Percentiles rank a stretch among this genome's conserved stretches.
phyloP scores from a whole-genome alignment of 2,888 invertebrate species.

The Liodrosophila aerea region DNA sequence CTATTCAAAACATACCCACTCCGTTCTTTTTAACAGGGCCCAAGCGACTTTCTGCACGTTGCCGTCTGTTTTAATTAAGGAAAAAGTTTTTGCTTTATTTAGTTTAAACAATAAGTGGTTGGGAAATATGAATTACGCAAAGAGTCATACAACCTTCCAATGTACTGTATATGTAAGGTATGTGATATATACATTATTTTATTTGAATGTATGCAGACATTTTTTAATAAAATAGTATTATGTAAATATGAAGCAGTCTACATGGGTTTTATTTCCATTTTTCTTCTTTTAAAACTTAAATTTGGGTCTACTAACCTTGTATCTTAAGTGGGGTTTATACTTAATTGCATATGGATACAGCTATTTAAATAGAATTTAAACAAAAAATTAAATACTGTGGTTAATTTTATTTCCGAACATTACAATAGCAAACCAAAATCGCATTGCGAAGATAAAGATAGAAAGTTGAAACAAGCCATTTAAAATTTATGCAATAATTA shows the following conservation, averaged over 20 bases:
- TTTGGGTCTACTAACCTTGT: constrained; percentile 9
- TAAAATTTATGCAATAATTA: no score
- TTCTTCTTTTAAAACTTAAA: constrained; percentile 12
- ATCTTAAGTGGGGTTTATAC: no score
- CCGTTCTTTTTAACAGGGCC: neutral
- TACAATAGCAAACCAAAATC: no score
- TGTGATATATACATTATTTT: neutral
- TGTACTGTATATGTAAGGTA: neutral
- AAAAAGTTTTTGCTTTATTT: constrained; percentile 75
- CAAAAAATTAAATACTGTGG: no score
- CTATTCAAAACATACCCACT: no score
- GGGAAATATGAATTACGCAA: constrained; percentile 71
- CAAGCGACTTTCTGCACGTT: constrained; percentile 37
- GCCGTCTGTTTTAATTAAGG: constrained; percentile 72
- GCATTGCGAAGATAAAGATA: no score
- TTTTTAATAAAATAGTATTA: constrained; percentile 54
- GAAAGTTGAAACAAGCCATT: no score
- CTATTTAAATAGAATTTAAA: no score
- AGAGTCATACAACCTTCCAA: constrained; percentile 32
- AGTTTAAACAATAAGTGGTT: constrained; percentile 72
- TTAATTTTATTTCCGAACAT: no score
- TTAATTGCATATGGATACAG: no score
- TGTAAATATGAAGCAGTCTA: constrained; percentile 61
- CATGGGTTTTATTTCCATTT: constrained; percentile 19
- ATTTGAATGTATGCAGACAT: constrained; percentile 27